phyloP scores from a whole-genome alignment of 2,797 vertebrate species.

The Parauchenoglanis ngamensis region DNA sequence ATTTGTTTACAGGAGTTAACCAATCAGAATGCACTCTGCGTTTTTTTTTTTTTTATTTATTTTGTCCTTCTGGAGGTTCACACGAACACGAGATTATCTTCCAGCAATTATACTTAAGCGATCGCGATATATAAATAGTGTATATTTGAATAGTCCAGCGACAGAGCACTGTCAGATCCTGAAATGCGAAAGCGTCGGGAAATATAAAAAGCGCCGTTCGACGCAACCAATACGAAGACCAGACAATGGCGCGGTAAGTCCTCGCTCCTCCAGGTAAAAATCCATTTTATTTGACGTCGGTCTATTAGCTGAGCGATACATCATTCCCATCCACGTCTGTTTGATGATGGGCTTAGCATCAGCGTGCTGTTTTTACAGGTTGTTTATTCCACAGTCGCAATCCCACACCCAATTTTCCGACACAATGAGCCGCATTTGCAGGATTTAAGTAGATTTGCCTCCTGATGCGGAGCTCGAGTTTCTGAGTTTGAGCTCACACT shows the following conservation, averaged over 20 bases:
- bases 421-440: neutral
- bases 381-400: neutral
- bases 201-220: neutral
- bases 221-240: neutral
- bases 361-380: neutral
- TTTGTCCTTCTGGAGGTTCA: neutral
- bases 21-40: neutral
- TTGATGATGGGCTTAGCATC: neutral
- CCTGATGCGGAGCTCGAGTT: neutral
- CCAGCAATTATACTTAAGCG: neutral
- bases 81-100: neutral
- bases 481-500: neutral
- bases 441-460: conserved; percentile 18
- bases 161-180: neutral
- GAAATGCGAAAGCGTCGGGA: neutral
- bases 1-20: neutral
- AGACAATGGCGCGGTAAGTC: neutral
- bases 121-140: neutral
- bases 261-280: neutral
- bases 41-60: neutral
- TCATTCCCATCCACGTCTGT: neutral
- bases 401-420: conserved; percentile 8
- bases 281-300: neutral
- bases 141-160: neutral
- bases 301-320: neutral